Conservation (phyloP, 2,888 invertebrate genomes). For the Alentia gelatinosa region DNA sequence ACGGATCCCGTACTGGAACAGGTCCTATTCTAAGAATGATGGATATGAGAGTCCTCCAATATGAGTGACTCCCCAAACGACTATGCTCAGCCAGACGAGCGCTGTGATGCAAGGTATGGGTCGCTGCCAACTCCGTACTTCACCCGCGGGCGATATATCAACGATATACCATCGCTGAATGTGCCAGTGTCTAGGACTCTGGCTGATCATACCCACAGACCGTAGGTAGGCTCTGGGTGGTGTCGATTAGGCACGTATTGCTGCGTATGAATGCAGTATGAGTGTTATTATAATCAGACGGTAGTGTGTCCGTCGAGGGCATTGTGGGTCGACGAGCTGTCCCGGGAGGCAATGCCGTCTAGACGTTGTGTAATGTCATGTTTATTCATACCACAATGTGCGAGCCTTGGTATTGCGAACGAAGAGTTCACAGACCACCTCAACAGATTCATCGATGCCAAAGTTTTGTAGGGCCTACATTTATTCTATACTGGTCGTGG, state of each 20-base stretch:
- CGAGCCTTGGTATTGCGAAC: background rate
- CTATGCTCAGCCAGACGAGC: background rate
- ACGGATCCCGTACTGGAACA: too few relatives aligned
- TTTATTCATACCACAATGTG: background rate
- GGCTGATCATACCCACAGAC: background rate
- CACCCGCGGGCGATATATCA: background rate
- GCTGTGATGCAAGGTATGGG: background rate
- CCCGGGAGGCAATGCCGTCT: background rate
- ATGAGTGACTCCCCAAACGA: background rate
- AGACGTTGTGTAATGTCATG: slow-evolving; percentile 14
- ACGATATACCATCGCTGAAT: too few relatives aligned
- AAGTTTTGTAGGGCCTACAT: too few relatives aligned
- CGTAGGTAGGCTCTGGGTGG: background rate
- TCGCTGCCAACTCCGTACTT: background rate
- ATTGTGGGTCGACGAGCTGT: background rate
- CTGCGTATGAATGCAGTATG: background rate
- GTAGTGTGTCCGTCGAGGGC: background rate
- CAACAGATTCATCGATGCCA: too few relatives aligned
- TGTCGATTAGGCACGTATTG: background rate
- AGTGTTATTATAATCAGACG: background rate
- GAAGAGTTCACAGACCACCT: background rate
- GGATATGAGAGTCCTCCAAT: background rate
- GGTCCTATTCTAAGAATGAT: too few relatives aligned
- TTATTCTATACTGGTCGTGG: too few relatives aligned
- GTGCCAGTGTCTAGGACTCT: background rate